Base-by-base conservation (phyloP, 2,888 invertebrate genomes). In the Himalopsyche kuldschensis region DNA sequence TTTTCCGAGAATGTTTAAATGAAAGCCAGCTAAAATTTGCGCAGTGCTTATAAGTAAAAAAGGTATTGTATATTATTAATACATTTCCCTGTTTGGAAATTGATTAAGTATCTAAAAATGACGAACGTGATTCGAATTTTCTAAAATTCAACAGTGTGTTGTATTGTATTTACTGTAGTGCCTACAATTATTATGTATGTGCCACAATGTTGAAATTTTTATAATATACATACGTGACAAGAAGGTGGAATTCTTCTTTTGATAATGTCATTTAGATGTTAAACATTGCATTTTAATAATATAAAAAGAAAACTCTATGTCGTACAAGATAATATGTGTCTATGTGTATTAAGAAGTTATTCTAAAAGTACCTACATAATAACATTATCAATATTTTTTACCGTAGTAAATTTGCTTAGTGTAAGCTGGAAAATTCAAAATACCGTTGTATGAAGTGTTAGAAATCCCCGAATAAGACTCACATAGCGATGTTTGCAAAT, bases 151-250 rank as follows among this genome's bases (percentile, higher is more conserved):
- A 78, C 35, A 78, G 78, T 75, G 41, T 75, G 75, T 32, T 32
- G 75, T 78, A 81, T 81, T 78, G 79, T 83, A 83, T 83, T 85
- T 79, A 81, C 84, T 85, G 82, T 85, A 85, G 84, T 85, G 84
- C 84, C 84, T 85, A 81, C 81, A 80, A 84, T 82, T 82, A 82
- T 80, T 82, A 82, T 79, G 79, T 75, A 83, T 85, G 83, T 80
- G 84, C 83, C 84, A 83, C 83, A 81, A 83, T 63, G 32, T 78
- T 63, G 77, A 78, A 27, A 76, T 41, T 55, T 82, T 63, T 78
- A 82, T 48, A 55, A 55, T 55, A 55, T 20, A 41, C 11, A 41
- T 8, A 55, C 24, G 55, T 55, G 55, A 75, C 32, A 8, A n/a
- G 27, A 27, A 75, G 75, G 30, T 31, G 75, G 15, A 30, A 31